phyloP scores from a whole-genome alignment of 35 echinoderm and acorn worm genomes.

The Hemicentrotus pulcherrimus region DNA sequence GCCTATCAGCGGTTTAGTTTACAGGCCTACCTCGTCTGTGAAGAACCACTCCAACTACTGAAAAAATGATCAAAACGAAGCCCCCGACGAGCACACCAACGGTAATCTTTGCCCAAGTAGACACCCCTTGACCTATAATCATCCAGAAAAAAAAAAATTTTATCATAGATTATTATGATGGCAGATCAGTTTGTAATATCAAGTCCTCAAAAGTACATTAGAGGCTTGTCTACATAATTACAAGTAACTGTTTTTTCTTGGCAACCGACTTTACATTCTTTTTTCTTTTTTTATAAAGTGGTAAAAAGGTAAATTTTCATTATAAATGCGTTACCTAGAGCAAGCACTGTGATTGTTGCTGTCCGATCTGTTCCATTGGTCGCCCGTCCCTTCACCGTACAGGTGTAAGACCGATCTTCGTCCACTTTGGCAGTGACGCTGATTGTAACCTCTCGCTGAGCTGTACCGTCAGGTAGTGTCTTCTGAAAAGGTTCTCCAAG shows the following conservation, averaged over 20 bases:
- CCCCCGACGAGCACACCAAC: background rate
- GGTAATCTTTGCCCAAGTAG: background rate
- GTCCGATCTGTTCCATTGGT: background rate
- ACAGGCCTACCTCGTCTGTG: background rate
- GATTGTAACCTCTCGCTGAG: background rate
- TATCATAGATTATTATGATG: too few species aligned
- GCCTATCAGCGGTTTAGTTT: too few species aligned
- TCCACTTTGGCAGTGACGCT: background rate
- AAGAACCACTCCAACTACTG: background rate
- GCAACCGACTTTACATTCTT: too few species aligned
- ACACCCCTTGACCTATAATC: background rate
- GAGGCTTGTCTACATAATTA: too few species aligned
- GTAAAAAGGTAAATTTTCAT: too few species aligned
- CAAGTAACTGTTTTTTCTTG: too few species aligned
- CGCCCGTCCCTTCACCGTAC: background rate
- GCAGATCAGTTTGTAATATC: too few species aligned
- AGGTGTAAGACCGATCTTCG: background rate
- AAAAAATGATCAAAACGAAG: background rate
- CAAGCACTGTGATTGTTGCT: background rate
- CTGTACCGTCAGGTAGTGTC: background rate
- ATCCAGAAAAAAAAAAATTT: too few species aligned
- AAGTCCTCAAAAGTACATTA: too few species aligned
- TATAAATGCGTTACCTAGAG: background rate
- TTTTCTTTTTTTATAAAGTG: too few species aligned
- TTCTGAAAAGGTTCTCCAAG: background rate